Conservation (phyloP, 2,797 vertebrate genomes). For the Pseudocheirus occidentalis region DNA sequence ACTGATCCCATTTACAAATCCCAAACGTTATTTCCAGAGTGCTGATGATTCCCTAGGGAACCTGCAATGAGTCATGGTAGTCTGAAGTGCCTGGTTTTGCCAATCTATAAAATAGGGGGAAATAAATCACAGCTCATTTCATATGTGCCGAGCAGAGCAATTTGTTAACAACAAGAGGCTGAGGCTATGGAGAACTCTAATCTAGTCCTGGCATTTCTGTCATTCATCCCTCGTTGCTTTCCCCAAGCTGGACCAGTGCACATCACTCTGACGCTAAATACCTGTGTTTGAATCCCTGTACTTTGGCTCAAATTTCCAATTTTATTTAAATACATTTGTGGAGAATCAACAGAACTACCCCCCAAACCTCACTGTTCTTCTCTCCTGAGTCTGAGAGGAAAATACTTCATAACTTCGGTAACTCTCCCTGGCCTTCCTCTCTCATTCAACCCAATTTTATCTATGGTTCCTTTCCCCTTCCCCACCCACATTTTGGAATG, state of each 20-base stretch:
- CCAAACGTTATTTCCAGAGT: neutral
- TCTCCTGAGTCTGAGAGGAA: neutral
- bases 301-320: neutral
- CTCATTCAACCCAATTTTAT: neutral
- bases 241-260: neutral
- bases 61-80: neutral
- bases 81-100: neutral
- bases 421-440: neutral
- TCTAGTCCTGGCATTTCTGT: no score
- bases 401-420: neutral
- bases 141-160: fast-evolving
- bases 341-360: conserved; percentile 12
- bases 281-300: neutral
- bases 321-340: neutral
- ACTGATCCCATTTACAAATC: neutral
- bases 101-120: no score
- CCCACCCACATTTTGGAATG: fast-evolving
- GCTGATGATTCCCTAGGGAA: neutral
- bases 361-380: neutral
- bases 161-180: neutral
- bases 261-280: neutral
- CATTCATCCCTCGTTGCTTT: neutral
- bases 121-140: neutral
- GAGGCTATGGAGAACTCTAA: neutral
- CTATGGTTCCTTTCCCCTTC: neutral